Base-by-base conservation (phyloP, 2,113 vertebrate genomes). In the Misgurnus mizolepis region DNA sequence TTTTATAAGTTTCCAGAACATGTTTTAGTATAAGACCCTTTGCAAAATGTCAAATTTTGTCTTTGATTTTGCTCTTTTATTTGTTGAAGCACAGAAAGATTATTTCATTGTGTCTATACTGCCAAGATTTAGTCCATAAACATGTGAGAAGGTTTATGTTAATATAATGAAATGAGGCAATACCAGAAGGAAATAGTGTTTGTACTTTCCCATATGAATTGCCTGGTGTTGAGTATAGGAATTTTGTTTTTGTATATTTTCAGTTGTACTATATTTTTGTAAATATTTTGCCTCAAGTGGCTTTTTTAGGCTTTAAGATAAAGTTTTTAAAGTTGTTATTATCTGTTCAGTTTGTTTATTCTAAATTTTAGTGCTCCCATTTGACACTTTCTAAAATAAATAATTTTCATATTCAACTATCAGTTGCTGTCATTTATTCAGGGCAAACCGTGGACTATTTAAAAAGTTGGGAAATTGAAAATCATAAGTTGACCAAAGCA, bases 221-320 rank as follows among this genome's bases (percentile, higher is more conserved):
- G 94, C 88, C 91, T 93, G 90, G 22, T 68, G 49, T 67, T 78
- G 34, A 17, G 64, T 67, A 47, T 66, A 67, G 88, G 86, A 89
- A 90, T 14, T 3, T 73, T 6, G 27, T 75, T 62, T 67, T 18
- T 81, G 47, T 74, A 61, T 45, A 78, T 45, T 76, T 76, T 76
- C 15, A 41, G 9, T 89, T 95, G 94, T 95, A 94, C 93, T 90
- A 93, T 95, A 94, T 86, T 91, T 93, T 88, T 96, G 94, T 96
- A 95, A 94, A 96, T 95, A 95, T 91, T 86, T 87, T 89, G 93
- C 93, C 90, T 93, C 93, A 94, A 4, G 41, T 27, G 22, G 5
- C 12, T 61, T 22, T 40, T 56, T 34, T 45, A 74, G 55, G 95
- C 94, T 95, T 93, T 93, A 93, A 94, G 90, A 93, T 89, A 92